Base-by-base conservation (phyloP, 1,140 invertebrate genomes). In the Propsilocerus akamusi region DNA sequence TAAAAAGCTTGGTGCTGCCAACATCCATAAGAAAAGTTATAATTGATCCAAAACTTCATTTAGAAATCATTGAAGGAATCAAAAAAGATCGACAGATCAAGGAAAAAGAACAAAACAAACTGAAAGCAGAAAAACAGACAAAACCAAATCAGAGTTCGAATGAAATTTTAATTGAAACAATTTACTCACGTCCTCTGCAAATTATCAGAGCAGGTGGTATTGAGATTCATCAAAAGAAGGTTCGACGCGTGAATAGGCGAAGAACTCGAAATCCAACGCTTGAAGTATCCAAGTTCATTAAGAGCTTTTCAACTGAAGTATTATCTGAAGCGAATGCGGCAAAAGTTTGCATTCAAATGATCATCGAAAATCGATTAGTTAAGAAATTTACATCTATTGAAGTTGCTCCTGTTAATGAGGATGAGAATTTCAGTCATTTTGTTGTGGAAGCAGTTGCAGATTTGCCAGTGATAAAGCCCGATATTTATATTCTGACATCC, bases 151-250 rank as follows among this genome's bases (percentile, higher is more conserved):
- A n/a, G n/a, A n/a, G n/a, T n/a, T n/a, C n/a, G n/a, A n/a, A 30
- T 30, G 28, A 3, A 30, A 30, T 6, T n/a, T 30, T 30, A 8
- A n/a, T 11, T 30, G 28, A 3, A 11, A n/a, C 28, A 11, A n/a
- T 30, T 54, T 61, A 1, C 58, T 53, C 50, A 4, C 56, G 60
- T n/a, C n/a, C n/a, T 32, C 55, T 50, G 4, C 53, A 63, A 41
- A 57, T 60, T 2, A 76, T 72, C 53, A 70, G 78, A 51, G 76
- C 80, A 49, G 88, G 86, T 26, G 86, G 87, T 47, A 79, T 94
- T n/a, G 83, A 90, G 67, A 76, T 94, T 25, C 72, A 76, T 51
- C 89, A 87, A 46, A 63, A 95, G 0, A 81, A 82, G 56, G 83
- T 85, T 0, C 85, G 77, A 54, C 73, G 80, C 3, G 90, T 94